Evolutionary conservation across 2,113 vertebrate genomes (phyloP).

Genomic region (Plotosus lineatus): DNA sequence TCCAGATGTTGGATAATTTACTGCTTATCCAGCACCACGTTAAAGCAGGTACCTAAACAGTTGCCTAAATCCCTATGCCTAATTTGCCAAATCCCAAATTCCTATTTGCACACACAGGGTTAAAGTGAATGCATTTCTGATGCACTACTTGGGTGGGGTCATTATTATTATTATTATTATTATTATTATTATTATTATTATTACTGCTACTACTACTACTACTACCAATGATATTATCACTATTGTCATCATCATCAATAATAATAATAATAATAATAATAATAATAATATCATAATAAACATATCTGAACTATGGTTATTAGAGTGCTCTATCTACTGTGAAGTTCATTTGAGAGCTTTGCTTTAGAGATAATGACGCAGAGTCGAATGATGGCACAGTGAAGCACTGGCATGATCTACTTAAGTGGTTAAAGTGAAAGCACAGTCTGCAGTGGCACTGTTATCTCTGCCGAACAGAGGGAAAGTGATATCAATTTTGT

Average conservation of each 20-base stretch:
- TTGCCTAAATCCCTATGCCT: too few species aligned
- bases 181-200: too few species aligned
- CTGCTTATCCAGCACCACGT: too few species aligned
- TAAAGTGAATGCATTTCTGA: background rate
- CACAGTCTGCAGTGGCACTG: background rate
- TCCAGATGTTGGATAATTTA: background rate
- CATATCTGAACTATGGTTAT: conserved; percentile 6
- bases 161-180: too few species aligned
- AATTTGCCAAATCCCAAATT: too few species aligned
- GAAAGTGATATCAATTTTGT: conserved; percentile 38
- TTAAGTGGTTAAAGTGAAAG: conserved; percentile 18
- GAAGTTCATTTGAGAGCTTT: conserved; percentile 24
- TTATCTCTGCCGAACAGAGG: background rate
- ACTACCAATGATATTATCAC: too few species aligned
- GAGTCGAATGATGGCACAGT: conserved; percentile 39
- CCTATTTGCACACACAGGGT: too few species aligned
- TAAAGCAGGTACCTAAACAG: too few species aligned
- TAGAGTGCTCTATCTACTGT: background rate
- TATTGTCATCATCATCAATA: too few species aligned
- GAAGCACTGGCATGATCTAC: conserved; percentile 27
- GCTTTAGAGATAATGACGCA: conserved; percentile 10
- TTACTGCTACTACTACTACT: too few species aligned
- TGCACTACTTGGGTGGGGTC: conserved; percentile 2
- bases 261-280: too few species aligned
- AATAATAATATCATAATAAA: too few species aligned